Evolutionary conservation across 2,113 vertebrate genomes (phyloP), one percentile per base, ranked within the genome.

Genomic region (Phylloscopus trochilus): DNA sequence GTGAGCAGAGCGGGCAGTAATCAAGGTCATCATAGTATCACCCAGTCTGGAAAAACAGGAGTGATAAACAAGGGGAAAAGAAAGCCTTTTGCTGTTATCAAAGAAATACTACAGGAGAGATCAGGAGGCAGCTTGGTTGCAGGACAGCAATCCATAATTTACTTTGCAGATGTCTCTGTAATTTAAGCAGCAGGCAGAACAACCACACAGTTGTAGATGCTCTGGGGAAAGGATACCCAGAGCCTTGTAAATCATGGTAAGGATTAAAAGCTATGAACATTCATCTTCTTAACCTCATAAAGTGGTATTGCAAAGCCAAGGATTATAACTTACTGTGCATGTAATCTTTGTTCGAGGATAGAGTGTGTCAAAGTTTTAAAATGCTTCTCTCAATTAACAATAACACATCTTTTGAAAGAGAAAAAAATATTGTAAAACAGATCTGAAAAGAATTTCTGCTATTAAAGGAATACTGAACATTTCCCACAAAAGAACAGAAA

Each of bases 181-280:
- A 98, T 98, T 97, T 97, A 97, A 97, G 83, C 95, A 96, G 94
- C 96, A 95, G 96, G 95, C 68, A 89, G 93, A 97, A 97, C 84
- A 95, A 84, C 93, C 64, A 0, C 78, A 92, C 93, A 82, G 93
- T 97, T 93, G 87, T 91, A 97, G 92, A 93, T 96, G 91, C 96
- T 98, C 96, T 93, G 83, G 97, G 96, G 93, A 97, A 91, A 94
- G 92, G 92, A 96, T 97, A 97, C n/a, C 59, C 93, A 97, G 95
- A 96, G 95, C 27, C 95, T 97, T 93, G 66, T 99, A 98, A 98
- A 98, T 99, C 98, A 98, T 95, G 84, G 94, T 96, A 83, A 96
- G 97, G 97, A 99, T 99, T 99, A 98, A 97, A 96, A 96, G 96
- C 97, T 97, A 98, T 98, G 98, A 98, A 84, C 98, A 98, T 99